phyloP scores from a whole-genome alignment of 2,797 vertebrate species.

The Enteromius viviparus region DNA sequence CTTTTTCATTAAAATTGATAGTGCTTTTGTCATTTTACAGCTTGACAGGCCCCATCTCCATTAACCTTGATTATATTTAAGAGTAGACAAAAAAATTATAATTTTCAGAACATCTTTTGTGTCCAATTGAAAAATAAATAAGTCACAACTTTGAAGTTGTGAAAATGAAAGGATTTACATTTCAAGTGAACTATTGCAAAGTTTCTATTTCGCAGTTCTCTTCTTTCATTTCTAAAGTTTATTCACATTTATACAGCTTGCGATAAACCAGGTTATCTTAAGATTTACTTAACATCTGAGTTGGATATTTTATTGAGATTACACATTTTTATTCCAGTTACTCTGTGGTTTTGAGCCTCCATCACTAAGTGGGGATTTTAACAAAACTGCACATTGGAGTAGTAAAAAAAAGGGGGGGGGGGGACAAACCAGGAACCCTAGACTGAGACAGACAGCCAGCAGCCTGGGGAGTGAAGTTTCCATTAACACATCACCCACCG shows the following conservation, averaged over 20 bases:
- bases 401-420: constrained; percentile 28
- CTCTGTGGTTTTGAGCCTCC: constrained; percentile 55
- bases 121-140: not conserved
- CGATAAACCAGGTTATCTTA: not conserved
- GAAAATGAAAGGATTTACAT: not conserved
- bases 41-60: not conserved
- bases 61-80: not conserved
- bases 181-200: not conserved
- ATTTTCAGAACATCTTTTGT: not conserved
- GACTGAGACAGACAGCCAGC: constrained; percentile 62
- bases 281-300: constrained; percentile 3
- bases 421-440: constrained; percentile 60
- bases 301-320: not conserved
- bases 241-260: constrained; percentile 6
- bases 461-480: constrained; percentile 60
- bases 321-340: constrained; percentile 20
- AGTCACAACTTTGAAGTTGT: not conserved
- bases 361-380: constrained; percentile 59
- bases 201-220: not conserved
- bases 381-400: constrained; percentile 27
- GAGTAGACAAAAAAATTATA: not conserved
- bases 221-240: not conserved
- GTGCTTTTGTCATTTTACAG: not conserved
- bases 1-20: not conserved
- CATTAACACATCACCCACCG: constrained; percentile 57